These are phyloP conservation scores for Hyles vespertilio DNA, from an alignment of 1,140 invertebrate species.

Conservation along the genomic window DNA sequence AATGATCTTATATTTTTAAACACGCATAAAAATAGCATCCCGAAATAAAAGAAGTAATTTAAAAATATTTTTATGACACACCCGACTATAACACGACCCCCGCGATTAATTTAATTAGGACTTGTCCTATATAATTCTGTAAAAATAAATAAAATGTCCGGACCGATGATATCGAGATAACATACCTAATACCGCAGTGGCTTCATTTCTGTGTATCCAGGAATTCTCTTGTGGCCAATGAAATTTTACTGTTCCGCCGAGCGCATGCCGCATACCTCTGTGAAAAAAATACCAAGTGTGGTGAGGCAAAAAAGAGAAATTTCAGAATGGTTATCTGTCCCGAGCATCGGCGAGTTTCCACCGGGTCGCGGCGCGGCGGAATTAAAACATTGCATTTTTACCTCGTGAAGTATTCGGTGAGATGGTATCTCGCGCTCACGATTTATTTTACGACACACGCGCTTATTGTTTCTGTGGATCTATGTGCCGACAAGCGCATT, in stretches of 20 bases:
- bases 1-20: no score
- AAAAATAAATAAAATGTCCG: no score
- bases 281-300: slow-evolving; percentile 9
- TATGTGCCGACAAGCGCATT: no score
- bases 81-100: no score
- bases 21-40: no score
- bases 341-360: slow-evolving; percentile 22
- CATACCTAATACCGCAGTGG: slow-evolving; percentile 16
- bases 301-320: slow-evolving; percentile 26
- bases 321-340: slow-evolving; percentile 32
- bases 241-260: slow-evolving; percentile 37
- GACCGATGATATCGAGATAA: slow-evolving; percentile 2
- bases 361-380: slow-evolving; percentile 20
- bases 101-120: no score
- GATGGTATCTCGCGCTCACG: slow-evolving; percentile 43
- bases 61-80: no score
- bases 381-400: slow-evolving; percentile 66
- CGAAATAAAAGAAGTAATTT: no score
- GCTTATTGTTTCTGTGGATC: background rate
- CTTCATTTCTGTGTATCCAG: slow-evolving; percentile 36
- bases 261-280: slow-evolving; percentile 38
- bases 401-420: slow-evolving; percentile 18
- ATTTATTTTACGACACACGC: slow-evolving; percentile 44
- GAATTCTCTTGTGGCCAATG: slow-evolving; percentile 36
- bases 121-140: no score